Evolutionary conservation across 2,113 vertebrate genomes (phyloP), one percentile per base, ranked within the genome.

Genomic region (Scomber colias): DNA sequence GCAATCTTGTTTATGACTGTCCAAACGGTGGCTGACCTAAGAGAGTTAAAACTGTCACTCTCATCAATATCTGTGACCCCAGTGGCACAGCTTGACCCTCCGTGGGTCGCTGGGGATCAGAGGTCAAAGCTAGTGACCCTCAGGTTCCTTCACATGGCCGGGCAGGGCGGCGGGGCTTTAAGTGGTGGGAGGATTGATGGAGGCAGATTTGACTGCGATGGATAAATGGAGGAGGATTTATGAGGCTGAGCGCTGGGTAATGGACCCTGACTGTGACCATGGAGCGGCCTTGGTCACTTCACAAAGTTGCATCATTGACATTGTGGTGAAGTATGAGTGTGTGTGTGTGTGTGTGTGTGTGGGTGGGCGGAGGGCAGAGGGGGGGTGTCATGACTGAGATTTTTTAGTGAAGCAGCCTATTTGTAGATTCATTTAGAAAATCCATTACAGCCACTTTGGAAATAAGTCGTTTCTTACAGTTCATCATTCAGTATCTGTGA

Each of bases 191-290:
- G 85, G 85, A 87, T 83, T 78, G 81, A 90, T 87, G 65, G 84
- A 83, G 59, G 49, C 51, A 4, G 74, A 77, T 83, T 50, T 81
- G 73, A 89, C 71, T 77, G 13, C 12, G 13, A 9, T 75, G 84
- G 77, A 67, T 72, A 79, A 86, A 83, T 16, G 79, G 66, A 69
- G 82, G 68, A 83, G 82, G 84, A 88, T 92, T 92, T 87, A 91
- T 87, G 81, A 61, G 48, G 27, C 60, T 59, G 83, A 63, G 78
- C 40, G 15, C 57, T 49, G 86, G 66, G 59, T 89, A 92, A 87
- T 71, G 86, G 71, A 85, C 66, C 75, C 81, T 81, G 83, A 85
- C 84, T 70, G 77, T 87, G 87, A 81, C 87, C 80, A 48, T 81
- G 85, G 69, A 81, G 66, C 57, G 0, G 84, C 77, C 80, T 66